phyloP scores from a whole-genome alignment of 2,888 invertebrate species.

The Chloroclysta siterata region DNA sequence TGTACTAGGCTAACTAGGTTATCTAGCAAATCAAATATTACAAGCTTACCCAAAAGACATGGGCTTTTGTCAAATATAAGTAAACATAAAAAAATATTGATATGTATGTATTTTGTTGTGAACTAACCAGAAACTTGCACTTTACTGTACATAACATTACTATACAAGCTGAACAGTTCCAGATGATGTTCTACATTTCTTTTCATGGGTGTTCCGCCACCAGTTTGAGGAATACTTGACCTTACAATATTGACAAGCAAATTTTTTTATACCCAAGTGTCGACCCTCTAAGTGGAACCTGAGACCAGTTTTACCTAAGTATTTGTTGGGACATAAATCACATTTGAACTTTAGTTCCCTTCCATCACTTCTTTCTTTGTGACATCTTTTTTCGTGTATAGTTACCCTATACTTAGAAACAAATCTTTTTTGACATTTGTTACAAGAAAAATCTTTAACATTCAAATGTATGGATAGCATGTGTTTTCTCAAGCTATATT shows the following conservation, averaged over 20 bases:
- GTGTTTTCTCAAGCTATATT: background rate
- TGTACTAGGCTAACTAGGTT: no score
- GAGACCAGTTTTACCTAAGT: slow-evolving; percentile 1
- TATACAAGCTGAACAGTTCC: no score
- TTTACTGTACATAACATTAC: no score
- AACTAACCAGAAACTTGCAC: no score
- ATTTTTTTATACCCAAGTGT: slow-evolving; percentile 5
- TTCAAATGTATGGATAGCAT: background rate
- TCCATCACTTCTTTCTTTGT: background rate
- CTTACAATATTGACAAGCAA: slow-evolving; percentile 2
- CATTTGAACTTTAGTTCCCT: slow-evolving; percentile 1
- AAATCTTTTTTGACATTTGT: background rate
- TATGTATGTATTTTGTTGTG: no score
- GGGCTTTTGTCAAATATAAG: no score
- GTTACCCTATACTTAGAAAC: background rate
- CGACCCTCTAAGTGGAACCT: background rate
- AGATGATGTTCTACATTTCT: background rate
- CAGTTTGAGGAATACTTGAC: background rate
- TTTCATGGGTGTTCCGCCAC: background rate
- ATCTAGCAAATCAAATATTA: no score
- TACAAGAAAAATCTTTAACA: background rate
- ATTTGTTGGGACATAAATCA: slow-evolving; percentile 6
- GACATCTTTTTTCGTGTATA: slow-evolving; percentile 2
- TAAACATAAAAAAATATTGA: no score
- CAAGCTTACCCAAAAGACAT: no score